Conservation (phyloP, 2,113 vertebrate species). For the western clawed frog (Xenopus tropicalis) region DNA sequence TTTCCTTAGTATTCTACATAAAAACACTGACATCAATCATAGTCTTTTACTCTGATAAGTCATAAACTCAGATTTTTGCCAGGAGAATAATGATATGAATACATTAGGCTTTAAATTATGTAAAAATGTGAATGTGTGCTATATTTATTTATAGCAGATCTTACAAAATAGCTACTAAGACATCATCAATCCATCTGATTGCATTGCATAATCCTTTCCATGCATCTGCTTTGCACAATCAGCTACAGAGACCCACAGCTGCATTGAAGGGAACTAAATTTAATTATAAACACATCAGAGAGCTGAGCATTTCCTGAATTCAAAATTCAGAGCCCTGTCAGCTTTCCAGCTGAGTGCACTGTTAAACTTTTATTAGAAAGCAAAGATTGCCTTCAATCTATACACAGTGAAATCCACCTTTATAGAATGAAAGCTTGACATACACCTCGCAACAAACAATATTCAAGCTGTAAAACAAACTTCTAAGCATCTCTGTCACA, state of each 20-base stretch:
- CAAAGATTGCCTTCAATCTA: constrained; percentile 39
- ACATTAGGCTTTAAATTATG: not conserved
- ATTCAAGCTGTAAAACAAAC: not conserved
- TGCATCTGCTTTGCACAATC: constrained; percentile 31
- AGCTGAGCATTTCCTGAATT: constrained; percentile 51
- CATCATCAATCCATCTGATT: constrained; percentile 39
- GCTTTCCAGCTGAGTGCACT: constrained; percentile 48
- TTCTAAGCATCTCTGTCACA: not conserved
- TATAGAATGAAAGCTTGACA: constrained; percentile 25
- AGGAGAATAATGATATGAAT: not conserved
- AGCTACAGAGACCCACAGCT: constrained; percentile 25
- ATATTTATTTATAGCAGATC: constrained; percentile 27
- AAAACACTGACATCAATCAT: too few relatives aligned
- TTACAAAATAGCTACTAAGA: constrained; percentile 24
- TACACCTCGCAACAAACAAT: constrained; percentile 5
- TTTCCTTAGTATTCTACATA: too few relatives aligned
- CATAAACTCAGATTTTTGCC: not conserved
- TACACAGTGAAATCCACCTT: constrained; percentile 11
- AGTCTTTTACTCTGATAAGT: not conserved
- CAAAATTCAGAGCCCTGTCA: constrained; percentile 50
- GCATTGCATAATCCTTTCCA: constrained; percentile 35
- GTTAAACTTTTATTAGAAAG: constrained; percentile 49
- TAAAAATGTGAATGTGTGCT: not conserved
- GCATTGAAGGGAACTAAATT: constrained; percentile 55
- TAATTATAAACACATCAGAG: constrained; percentile 56